Evolutionary conservation across 2,888 invertebrate genomes (phyloP).

Genomic region (Saturnia japonica): DNA sequence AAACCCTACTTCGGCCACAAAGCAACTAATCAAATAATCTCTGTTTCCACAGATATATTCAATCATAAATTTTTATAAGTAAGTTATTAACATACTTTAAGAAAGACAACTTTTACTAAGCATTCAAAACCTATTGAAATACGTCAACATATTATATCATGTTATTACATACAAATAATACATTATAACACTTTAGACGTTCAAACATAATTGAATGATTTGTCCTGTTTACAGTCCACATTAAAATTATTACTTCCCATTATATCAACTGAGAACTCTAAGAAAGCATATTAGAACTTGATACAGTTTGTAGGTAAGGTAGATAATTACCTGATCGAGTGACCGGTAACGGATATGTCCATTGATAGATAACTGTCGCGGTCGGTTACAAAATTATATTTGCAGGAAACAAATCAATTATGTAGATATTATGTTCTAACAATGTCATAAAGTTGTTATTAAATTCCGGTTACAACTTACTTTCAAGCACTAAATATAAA

Average conservation of each 20-base stretch:
- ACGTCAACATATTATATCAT: background rate
- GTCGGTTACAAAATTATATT: slow-evolving; percentile 12
- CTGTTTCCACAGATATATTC: no score
- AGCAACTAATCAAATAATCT: no score
- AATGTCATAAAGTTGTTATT: background rate
- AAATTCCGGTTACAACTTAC: background rate
- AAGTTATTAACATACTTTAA: background rate
- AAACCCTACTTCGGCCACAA: no score
- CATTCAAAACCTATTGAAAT: background rate
- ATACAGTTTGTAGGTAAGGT: background rate
- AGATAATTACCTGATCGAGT: background rate
- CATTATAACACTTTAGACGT: background rate
- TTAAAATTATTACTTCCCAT: background rate
- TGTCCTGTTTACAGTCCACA: background rate
- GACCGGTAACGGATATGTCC: slow-evolving; percentile 18
- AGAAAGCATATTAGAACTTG: slow-evolving; percentile 14
- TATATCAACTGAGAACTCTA: background rate
- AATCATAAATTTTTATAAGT: no score
- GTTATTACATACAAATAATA: background rate
- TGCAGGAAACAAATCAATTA: slow-evolving; percentile 4
- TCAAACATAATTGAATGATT: background rate
- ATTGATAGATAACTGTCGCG: slow-evolving; percentile 17
- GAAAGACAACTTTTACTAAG: background rate
- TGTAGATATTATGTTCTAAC: background rate
- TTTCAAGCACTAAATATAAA: background rate